Evolutionary conservation across 1,140 invertebrate genomes (phyloP).

Genomic region (Scaptomyza hsui): DNA sequence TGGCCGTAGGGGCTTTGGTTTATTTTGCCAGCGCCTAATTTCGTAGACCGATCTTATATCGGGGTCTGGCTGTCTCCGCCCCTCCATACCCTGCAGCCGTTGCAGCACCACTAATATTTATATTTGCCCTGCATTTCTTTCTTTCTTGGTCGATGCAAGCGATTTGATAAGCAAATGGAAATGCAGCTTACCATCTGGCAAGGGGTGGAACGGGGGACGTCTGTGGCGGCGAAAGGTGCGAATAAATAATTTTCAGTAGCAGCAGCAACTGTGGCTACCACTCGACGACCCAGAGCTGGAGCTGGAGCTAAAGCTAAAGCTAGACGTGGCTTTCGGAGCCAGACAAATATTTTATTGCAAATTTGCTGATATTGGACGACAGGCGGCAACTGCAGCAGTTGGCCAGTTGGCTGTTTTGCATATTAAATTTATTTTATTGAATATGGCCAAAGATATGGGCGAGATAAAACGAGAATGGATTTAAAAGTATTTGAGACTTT

Average conservation of each 20-base stretch:
- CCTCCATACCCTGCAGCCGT: conserved; percentile 17
- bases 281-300: conserved; percentile 47
- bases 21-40: conserved; percentile 60
- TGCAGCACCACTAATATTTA: conserved; percentile 66
- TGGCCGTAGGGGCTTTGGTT: conserved; percentile 52
- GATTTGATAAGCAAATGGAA: conserved; percentile 78
- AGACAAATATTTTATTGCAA: conserved; percentile 82
- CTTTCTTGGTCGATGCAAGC: conserved; percentile 56
- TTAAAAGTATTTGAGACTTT: conserved; percentile 14
- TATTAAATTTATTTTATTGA: conserved; percentile 83
- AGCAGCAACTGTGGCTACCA: conserved; percentile 28
- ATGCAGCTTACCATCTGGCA: conserved; percentile 36
- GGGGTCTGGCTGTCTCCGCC: conserved; percentile 9
- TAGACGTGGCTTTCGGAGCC: too few relatives aligned
- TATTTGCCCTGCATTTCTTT: conserved; percentile 79
- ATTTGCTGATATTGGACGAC: conserved; percentile 79
- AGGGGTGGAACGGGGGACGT: conserved; percentile 23
- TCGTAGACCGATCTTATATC: conserved; percentile 58
- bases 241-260: conserved; percentile 82
- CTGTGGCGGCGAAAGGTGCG: conserved; percentile 71
- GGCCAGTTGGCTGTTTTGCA: conserved; percentile 71
- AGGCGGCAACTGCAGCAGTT: conserved; percentile 55
- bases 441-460: conserved; percentile 52
- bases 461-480: conserved; percentile 55
- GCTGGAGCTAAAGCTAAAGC: conserved; percentile 22